Base-by-base conservation (phyloP, 2,797 vertebrate species). In the Peromyscus nudipes region DNA sequence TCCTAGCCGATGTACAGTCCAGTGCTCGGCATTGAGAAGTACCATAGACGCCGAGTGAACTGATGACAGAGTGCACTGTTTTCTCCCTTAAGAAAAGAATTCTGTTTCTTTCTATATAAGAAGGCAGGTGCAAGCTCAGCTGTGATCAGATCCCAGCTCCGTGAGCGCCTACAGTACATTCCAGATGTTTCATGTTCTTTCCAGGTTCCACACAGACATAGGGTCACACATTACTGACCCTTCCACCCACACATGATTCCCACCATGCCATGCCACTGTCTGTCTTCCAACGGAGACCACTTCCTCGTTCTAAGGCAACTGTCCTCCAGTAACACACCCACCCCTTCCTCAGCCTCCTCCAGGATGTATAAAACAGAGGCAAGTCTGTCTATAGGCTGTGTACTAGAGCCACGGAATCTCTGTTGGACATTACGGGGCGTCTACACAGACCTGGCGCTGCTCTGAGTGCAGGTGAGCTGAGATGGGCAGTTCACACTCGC, bases 261-360 rank as follows among this genome's bases (percentile, higher is more conserved):
- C 21, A 57, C 40, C 1, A 1, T 12, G 64, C 10, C 23, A 49
- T 0, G 0, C 7, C 2, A 16, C 13, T 25, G 37, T 14, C 49
- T 37, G 0, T 10, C 4, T 16, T 79, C 57, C 64, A 69, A 19
- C 3, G 17, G 57, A 46, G 52, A 27, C 31, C 29, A 75, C 17
- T 37, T 75, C 37, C n/a, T 92, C 34, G 27, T 73, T 89, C 55
- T 46, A 77, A 85, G 29, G 14, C n/a, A 6, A 65, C 14, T 2
- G 7, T 17, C 34, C 0, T 4, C 37, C 1, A 27, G 37, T 1
- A 13, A n/a, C 13, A 55, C 3, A 4, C 12, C 40, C 21, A 25
- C 10, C 4, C 43, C 27, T 65, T 19, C 84, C 83, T 69, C 0
- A 29, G 17, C 16, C 49, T 93, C 27, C 43, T 83, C 23, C 6